Percentiles rank a stretch among this genome's conserved stretches.
These are phyloP conservation scores for Pica pica DNA, from an alignment of 2,113 vertebrate species.

Conservation along the genomic window DNA sequence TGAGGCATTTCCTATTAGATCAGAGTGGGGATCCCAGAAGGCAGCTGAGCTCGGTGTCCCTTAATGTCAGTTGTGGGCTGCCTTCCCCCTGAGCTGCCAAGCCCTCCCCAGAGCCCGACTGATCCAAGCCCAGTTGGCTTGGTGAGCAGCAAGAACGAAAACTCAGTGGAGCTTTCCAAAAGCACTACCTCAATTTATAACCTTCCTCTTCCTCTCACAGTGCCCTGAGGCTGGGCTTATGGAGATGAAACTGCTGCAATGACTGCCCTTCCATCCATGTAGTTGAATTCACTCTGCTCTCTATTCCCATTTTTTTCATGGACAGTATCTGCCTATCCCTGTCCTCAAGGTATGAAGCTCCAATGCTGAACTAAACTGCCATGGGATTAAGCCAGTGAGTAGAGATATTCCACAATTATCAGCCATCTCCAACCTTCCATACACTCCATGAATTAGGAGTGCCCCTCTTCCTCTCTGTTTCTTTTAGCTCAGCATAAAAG, in stretches of 20 bases:
- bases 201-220: not conserved
- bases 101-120: not conserved
- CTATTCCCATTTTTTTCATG: not conserved
- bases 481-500: not conserved
- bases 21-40: not conserved
- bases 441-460: rapidly evolving
- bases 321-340: not conserved
- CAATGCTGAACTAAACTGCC: not conserved
- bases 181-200: not conserved
- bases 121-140: not conserved
- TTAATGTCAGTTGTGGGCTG: not conserved
- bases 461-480: not conserved
- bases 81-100: not conserved
- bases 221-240: not conserved
- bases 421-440: not conserved
- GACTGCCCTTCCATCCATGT: not conserved
- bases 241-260: not conserved
- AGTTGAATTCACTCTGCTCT: not conserved
- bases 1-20: not conserved
- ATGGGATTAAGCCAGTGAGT: not conserved
- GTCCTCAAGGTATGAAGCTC: rapidly evolving
- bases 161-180: not conserved
- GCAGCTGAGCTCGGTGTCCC: not conserved
- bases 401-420: not conserved
- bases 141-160: not conserved